Conservation (phyloP, 2,888 invertebrate species). For the Anaspis maculata region DNA sequence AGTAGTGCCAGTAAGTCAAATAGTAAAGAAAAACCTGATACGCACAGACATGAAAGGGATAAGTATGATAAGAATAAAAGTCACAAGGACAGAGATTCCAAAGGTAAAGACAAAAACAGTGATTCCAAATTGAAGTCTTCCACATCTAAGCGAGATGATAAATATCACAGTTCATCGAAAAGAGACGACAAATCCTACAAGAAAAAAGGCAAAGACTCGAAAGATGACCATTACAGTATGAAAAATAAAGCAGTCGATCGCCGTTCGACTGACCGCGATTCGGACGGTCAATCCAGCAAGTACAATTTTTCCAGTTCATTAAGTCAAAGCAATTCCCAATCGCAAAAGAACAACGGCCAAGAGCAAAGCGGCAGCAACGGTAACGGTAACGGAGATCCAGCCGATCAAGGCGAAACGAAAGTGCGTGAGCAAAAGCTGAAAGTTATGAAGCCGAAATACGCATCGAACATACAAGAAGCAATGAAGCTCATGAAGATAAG, state of each 20-base stretch:
- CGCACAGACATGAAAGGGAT: conserved; percentile 19
- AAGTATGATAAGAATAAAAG: conserved; percentile 22
- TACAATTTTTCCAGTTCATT: conserved; percentile 37
- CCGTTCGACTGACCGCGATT: conserved; percentile 70
- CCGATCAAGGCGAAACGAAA: conserved; percentile 24
- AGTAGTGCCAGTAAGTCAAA: conserved; percentile 15
- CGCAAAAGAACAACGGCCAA: conserved; percentile 27
- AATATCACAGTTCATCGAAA: conserved; percentile 4
- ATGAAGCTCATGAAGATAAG: conserved; percentile 58
- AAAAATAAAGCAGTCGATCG: conserved; percentile 57
- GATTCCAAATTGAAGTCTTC: conserved; percentile 24
- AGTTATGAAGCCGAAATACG: conserved; percentile 59
- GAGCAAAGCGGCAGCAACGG: conserved; percentile 30
- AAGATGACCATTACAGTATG: conserved; percentile 64
- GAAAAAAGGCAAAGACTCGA: conserved; percentile 33
- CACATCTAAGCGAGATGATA: conserved; percentile 23
- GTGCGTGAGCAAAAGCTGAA: conserved; percentile 25
- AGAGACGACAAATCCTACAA: conserved; percentile 14
- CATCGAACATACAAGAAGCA: conserved; percentile 59
- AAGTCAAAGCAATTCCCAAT: conserved; percentile 32
- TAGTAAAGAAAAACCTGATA: conserved; percentile 18
- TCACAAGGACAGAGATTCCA: conserved; percentile 23
- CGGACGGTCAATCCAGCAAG: conserved; percentile 54
- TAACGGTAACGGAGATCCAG: too few species aligned
- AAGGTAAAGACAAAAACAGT: conserved; percentile 20